Evolutionary conservation across 2,888 invertebrate species (phyloP), one percentile per base, ranked within the genome.

Genomic region (Clepsis dumicolana): DNA sequence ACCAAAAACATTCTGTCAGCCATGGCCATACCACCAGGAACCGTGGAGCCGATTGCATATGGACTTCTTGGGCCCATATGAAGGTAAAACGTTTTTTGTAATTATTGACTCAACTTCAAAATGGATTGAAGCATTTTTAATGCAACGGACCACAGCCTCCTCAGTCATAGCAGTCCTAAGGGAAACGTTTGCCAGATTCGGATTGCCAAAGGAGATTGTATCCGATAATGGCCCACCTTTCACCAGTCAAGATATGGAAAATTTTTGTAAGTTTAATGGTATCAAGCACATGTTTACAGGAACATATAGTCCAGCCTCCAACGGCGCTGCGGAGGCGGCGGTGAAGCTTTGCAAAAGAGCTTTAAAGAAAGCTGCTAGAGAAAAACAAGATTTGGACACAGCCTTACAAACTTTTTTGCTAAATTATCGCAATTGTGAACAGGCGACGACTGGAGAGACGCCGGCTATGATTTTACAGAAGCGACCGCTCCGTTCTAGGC

Each of bases 161-260:
- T 10, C 25, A 1, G 65, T 60, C 12, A 65, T 65, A 25, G 32
- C 35, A 21, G 35, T n/a, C 1, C 12, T 65, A 12, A 24, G 50
- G 14, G 53, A 53, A 14, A 53, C 53, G 21, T 53, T 53, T 24
- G 27, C 41, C 4, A 24, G 57, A 7, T 65, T 65, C 32, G 64
- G 64, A 2, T 21, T 67, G 27, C 54, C 54, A n/a, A n/a, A n/a
- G n/a, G n/a, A n/a, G n/a, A n/a, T n/a, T n/a, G n/a, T n/a, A n/a
- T n/a, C n/a, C n/a, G 14, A 53, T 25, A 52, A 68, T 5, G 67
- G 67, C 1, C 67, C 67, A 4, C 67, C 67, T 0, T 68, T 68
- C 12, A 35, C 62, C 4, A 50, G 63, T 32, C 35, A 50, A 50
- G 50, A 50, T 4, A 12, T 50, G 8, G 50, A 50, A 1, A 2